These are phyloP conservation scores for Caenorhabditis sp. DNA, from an alignment of 2,888 invertebrate species.

Conservation along the genomic window DNA sequence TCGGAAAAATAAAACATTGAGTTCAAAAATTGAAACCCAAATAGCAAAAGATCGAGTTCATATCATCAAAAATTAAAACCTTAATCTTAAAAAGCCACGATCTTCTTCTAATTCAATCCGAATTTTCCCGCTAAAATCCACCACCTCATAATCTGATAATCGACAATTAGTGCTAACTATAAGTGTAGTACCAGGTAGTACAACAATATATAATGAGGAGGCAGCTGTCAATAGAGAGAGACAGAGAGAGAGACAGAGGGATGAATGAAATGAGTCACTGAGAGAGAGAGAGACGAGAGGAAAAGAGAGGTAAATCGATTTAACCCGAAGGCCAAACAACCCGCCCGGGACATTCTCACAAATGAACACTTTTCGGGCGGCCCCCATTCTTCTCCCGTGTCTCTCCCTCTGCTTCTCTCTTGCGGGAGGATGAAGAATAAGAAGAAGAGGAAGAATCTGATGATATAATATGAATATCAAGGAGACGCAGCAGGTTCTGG, in stretches of 20 bases:
- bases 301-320: conserved; percentile 42
- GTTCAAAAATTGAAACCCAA: too few species aligned
- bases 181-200: conserved; percentile 31
- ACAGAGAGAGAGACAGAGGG: too few species aligned
- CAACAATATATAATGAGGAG: conserved; percentile 28
- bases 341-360: conserved; percentile 40
- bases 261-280: conserved; percentile 49
- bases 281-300: not conserved
- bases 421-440: conserved; percentile 15
- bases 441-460: conserved; percentile 21
- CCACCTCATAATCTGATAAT: not conserved
- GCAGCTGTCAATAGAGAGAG: conserved; percentile 42
- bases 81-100: not conserved
- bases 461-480: not conserved
- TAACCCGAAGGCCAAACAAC: conserved; percentile 57
- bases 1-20: too few species aligned
- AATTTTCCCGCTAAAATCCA: too few species aligned
- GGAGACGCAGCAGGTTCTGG: not conserved
- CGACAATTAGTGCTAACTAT: conserved; percentile 36
- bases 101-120: too few species aligned
- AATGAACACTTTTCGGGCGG: conserved; percentile 62
- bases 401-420: not conserved
- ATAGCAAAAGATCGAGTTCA: too few species aligned
- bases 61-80: too few species aligned
- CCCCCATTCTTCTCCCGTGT: conserved; percentile 2